Conservation (phyloP, 2,888 invertebrate species). For the Dryomyza anilis region DNA sequence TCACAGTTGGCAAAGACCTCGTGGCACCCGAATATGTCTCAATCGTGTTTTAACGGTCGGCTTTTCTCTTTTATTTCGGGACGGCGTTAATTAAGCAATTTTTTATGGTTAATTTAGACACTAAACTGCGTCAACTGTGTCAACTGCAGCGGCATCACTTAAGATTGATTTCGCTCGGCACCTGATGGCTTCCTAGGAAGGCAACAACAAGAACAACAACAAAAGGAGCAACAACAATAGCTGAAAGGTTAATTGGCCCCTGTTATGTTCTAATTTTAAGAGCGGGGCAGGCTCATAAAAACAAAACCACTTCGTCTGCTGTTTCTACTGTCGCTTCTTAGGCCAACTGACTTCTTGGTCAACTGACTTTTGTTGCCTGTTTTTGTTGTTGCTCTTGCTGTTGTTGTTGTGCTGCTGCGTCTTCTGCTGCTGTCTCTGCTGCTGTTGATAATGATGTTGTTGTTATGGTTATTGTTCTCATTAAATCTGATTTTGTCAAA, state of each 20-base stretch:
- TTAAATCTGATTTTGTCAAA: too few relatives aligned
- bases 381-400: too few relatives aligned
- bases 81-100: conserved; percentile 49
- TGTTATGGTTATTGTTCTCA: too few relatives aligned
- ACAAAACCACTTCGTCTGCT: background rate
- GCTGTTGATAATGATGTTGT: too few relatives aligned
- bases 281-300: conserved; percentile 14
- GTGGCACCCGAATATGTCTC: conserved; percentile 19
- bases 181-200: background rate
- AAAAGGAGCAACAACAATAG: background rate
- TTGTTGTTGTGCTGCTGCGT: too few relatives aligned
- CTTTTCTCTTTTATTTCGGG: conserved; percentile 32
- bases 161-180: conserved; percentile 18
- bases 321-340: too few relatives aligned
- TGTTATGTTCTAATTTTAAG: conserved; percentile 56
- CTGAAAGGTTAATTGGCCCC: conserved; percentile 41
- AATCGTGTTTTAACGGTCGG: conserved; percentile 22
- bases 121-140: conserved; percentile 29
- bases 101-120: conserved; percentile 54
- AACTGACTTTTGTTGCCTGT: too few relatives aligned
- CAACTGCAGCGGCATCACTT: conserved; percentile 32
- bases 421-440: too few relatives aligned
- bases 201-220: conserved; percentile 1
- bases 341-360: too few relatives aligned
- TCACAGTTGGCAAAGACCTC: background rate